Percentiles rank a stretch among this genome's conserved stretches.
These are phyloP conservation scores for Urocitellus parryii DNA, from an alignment of 2,113 vertebrate species.

Conservation along the genomic window DNA sequence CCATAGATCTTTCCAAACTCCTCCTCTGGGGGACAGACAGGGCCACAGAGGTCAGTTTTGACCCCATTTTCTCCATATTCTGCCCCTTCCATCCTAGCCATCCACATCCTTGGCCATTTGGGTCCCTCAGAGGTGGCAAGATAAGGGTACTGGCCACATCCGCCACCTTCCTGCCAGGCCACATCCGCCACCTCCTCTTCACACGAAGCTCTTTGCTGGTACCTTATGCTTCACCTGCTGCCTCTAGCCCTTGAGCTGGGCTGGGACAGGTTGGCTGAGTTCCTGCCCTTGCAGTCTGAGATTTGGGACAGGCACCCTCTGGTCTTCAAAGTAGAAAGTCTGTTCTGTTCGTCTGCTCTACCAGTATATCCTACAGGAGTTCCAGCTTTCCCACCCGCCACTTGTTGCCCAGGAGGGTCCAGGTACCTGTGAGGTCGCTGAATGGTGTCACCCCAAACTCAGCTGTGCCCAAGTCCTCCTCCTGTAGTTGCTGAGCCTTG, in stretches of 20 bases:
- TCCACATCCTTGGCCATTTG: neutral
- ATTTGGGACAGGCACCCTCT: neutral
- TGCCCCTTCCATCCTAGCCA: neutral
- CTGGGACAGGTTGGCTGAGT: no score
- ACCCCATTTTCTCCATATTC: neutral
- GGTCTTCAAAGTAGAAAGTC: neutral
- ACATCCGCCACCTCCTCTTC: no score
- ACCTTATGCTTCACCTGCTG: neutral
- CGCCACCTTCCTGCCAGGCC: no score
- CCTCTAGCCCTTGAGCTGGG: neutral
- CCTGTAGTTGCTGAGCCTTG: conserved; percentile 88
- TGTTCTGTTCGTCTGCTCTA: neutral
- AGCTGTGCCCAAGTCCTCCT: conserved; percentile 90
- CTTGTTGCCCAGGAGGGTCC: neutral
- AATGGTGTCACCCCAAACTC: conserved; percentile 93
- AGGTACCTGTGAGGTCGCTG: conserved; percentile 93
- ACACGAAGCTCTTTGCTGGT: neutral
- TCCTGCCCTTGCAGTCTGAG: neutral
- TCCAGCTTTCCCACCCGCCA: neutral
- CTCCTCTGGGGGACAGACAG: conserved; percentile 66
- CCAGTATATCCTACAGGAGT: neutral
- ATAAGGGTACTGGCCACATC: no score
- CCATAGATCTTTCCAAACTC: conserved; percentile 73
- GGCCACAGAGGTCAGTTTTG: neutral
- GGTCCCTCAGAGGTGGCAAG: neutral